Evolutionary conservation across 1,140 invertebrate genomes (phyloP).

Genomic region (Cherax destructor): DNA sequence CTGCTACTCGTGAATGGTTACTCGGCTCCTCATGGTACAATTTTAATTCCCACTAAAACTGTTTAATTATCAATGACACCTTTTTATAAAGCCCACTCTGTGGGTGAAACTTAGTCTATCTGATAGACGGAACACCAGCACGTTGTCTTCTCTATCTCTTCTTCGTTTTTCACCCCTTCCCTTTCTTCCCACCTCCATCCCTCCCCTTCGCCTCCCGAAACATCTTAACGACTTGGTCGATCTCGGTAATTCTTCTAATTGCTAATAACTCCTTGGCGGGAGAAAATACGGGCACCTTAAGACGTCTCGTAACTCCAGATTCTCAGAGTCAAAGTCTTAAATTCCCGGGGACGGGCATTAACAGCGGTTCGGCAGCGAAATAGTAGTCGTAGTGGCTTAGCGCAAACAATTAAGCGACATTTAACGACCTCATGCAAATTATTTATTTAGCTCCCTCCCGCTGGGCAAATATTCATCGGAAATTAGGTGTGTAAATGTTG

Average conservation of each 20-base stretch:
- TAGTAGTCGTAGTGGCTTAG: neutral
- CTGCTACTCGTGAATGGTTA: too few relatives aligned
- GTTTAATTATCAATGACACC: too few relatives aligned
- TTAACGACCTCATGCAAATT: neutral
- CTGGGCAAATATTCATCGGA: too few relatives aligned
- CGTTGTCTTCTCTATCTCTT: neutral
- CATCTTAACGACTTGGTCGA: neutral
- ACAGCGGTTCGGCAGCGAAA: neutral
- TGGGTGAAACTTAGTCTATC: too few relatives aligned
- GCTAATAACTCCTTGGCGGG: neutral
- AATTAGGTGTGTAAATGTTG: too few relatives aligned
- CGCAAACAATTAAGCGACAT: constrained; percentile 1
- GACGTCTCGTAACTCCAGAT: neutral
- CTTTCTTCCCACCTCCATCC: neutral
- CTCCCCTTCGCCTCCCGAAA: neutral
- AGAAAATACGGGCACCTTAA: neutral
- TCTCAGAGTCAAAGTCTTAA: neutral
- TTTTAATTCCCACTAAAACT: too few relatives aligned
- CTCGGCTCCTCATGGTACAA: too few relatives aligned
- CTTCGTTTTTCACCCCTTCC: neutral
- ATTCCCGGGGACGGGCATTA: neutral
- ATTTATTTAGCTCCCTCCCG: neutral
- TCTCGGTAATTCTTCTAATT: constrained; percentile 3
- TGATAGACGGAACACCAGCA: too few relatives aligned
- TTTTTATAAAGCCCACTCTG: too few relatives aligned